Percentiles rank a stretch among this genome's conserved stretches.
These are phyloP conservation scores for Eupeodes luniger DNA, from an alignment of 2,888 invertebrate genomes.

Conservation along the genomic window DNA sequence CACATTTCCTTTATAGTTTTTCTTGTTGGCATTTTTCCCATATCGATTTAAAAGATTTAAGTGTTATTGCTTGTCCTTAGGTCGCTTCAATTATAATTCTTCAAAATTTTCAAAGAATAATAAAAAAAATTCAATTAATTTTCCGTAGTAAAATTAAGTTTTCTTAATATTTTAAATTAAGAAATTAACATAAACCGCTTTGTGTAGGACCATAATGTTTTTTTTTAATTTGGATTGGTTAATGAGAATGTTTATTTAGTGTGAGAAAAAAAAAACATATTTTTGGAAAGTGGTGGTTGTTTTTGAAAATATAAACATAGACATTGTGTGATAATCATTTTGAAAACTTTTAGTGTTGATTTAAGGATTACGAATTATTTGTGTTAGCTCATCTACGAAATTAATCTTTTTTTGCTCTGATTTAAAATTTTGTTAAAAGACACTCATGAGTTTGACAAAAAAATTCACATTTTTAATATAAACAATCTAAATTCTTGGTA, in stretches of 20 bases:
- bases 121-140: background rate
- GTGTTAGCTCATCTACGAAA: no score
- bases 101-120: conserved; percentile 29
- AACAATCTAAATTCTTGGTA: no score
- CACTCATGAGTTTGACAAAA: no score
- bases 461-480: no score
- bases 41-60: conserved; percentile 38
- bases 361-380: background rate
- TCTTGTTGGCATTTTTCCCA: conserved; percentile 57
- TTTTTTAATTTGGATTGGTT: background rate
- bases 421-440: no score
- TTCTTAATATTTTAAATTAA: background rate
- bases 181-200: background rate
- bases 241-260: background rate
- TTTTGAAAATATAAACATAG: background rate
- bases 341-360: background rate
- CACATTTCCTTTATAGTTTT: background rate
- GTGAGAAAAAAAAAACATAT: background rate
- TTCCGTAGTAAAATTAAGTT: background rate
- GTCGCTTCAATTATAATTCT: conserved; percentile 22
- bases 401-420: no score
- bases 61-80: conserved; percentile 35
- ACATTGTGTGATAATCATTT: background rate
- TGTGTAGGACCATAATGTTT: background rate
- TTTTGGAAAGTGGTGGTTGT: background rate